Conservation (phyloP, 2,113 vertebrate species). For the Catharus bicknelli region DNA sequence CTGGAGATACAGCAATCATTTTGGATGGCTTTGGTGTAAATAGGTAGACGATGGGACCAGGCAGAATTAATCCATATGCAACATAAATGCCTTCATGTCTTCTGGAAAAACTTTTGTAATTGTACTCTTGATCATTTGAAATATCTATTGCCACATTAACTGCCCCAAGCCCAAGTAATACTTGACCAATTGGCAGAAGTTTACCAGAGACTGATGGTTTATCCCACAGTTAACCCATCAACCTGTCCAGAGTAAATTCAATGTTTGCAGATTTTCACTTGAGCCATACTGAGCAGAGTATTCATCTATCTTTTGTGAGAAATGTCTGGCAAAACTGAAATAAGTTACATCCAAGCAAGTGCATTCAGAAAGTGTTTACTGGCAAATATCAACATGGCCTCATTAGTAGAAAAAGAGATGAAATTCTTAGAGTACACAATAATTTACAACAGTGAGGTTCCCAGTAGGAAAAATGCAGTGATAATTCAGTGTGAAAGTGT, state of each 20-base stretch:
- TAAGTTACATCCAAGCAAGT: neutral
- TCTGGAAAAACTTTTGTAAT: neutral
- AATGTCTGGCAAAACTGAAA: neutral
- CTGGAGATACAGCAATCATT: neutral
- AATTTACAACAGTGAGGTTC: neutral
- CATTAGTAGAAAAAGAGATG: neutral
- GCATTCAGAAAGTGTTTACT: neutral
- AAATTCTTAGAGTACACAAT: neutral
- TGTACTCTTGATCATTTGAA: neutral
- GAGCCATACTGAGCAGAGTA: neutral
- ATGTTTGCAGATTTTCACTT: neutral
- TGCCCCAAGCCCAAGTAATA: neutral
- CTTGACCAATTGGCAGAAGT: neutral
- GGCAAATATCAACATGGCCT: neutral
- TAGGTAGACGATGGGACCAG: neutral
- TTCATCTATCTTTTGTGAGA: neutral
- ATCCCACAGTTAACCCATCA: neutral
- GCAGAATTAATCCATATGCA: neutral
- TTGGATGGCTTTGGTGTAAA: neutral
- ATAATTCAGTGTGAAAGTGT: slow-evolving; percentile 21
- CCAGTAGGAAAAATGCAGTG: neutral
- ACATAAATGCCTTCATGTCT: neutral
- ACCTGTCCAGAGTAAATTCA: rapidly evolving
- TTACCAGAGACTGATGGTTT: neutral
- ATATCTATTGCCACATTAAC: neutral